A percentile compares a stretch with the other conserved stretches of the same genome.
phyloP scores from a whole-genome alignment of 35 echinoderm and acorn worm species.

The Diadema setosum region DNA sequence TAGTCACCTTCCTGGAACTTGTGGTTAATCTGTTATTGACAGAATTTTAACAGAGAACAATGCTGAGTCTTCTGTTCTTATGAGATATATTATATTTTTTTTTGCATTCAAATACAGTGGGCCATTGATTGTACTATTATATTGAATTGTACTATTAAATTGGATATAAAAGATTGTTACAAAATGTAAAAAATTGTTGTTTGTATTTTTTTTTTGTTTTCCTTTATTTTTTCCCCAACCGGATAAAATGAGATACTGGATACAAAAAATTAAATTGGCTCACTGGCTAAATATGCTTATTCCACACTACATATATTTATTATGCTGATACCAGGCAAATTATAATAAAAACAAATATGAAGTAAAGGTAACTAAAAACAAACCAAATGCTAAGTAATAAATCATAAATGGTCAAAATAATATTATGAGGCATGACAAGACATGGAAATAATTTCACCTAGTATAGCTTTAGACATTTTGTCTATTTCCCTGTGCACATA shows the following conservation, averaged over 20 bases:
- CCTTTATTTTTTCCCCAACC: not conserved
- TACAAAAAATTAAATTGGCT: not conserved
- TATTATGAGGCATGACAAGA: too few relatives aligned
- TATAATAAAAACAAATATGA: not conserved
- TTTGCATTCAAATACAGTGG: too few relatives aligned
- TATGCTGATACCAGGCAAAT: not conserved
- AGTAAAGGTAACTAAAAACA: not conserved
- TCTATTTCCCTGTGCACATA: too few relatives aligned
- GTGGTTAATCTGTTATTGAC: not conserved
- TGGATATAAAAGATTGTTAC: not conserved
- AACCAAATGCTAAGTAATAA: too few relatives aligned
- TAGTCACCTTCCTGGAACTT: not conserved
- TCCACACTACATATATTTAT: not conserved
- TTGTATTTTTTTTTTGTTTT: not conserved
- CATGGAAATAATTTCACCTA: too few relatives aligned
- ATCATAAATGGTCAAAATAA: too few relatives aligned
- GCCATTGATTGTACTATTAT: too few relatives aligned
- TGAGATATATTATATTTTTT: not conserved
- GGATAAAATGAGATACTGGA: not conserved
- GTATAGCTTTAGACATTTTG: too few relatives aligned
- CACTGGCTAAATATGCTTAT: not conserved
- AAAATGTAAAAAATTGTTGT: too few relatives aligned
- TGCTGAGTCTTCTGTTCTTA: not conserved
- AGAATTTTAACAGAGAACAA: not conserved
- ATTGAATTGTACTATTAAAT: too few relatives aligned